Percentiles rank a stretch among this genome's conserved stretches.
Conservation (phyloP, 2,797 vertebrate genomes). For the Martes flavigula region DNA sequence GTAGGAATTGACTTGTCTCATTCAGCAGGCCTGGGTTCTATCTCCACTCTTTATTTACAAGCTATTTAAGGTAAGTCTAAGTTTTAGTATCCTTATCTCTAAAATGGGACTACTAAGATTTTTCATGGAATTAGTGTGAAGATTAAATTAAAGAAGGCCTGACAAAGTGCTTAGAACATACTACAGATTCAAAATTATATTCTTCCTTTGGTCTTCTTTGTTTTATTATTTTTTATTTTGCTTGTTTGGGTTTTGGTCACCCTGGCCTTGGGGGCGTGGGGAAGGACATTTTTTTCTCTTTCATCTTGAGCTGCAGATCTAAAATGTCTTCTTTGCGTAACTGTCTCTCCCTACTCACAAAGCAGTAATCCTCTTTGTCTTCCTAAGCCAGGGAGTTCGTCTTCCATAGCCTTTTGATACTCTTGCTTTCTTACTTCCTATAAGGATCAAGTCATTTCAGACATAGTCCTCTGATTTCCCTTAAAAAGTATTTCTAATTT, state of each 20-base stretch:
- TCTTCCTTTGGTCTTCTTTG: not conserved
- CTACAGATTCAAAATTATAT: not conserved
- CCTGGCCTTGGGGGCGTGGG: not conserved
- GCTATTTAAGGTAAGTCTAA: not conserved
- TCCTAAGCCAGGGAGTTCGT: not conserved
- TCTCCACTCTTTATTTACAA: not conserved
- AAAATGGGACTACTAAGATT: not conserved
- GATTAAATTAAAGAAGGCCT: slow-evolving; percentile 34
- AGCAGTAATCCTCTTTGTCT: slow-evolving; percentile 4
- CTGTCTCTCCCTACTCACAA: not conserved
- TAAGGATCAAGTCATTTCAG: slow-evolving; percentile 69
- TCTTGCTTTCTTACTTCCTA: slow-evolving; percentile 72
- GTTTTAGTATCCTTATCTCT: not conserved
- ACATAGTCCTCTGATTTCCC: slow-evolving; percentile 70
- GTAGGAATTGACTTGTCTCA: not conserved
- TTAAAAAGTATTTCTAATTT: slow-evolving; percentile 82
- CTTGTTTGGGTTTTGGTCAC: slow-evolving; percentile 13
- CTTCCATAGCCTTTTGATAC: slow-evolving; percentile 65
- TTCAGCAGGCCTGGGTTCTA: not conserved
- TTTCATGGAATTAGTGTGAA: slow-evolving; percentile 10
- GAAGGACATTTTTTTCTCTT: not conserved
- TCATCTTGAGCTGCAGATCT: slow-evolving; percentile 4
- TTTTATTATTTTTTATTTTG: not conserved
- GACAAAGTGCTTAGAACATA: not conserved
- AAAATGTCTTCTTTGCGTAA: not conserved